Evolutionary conservation across 2,797 vertebrate genomes (phyloP).

Genomic region (Lagocephalus sceleratus): DNA sequence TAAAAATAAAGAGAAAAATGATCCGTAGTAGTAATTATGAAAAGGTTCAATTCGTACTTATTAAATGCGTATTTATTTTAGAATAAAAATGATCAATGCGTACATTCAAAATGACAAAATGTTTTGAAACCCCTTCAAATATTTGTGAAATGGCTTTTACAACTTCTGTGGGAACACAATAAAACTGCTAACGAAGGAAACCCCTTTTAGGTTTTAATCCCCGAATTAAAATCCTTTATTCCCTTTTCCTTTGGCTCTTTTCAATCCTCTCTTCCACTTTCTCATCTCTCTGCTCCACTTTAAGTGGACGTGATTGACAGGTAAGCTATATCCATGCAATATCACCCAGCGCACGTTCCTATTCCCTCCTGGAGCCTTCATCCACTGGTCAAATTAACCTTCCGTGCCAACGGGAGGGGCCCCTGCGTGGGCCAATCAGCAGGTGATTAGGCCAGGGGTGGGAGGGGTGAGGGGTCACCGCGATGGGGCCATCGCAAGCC

Average conservation of each 20-base stretch:
- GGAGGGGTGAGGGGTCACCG: constrained; percentile 78
- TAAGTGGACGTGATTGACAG: constrained; percentile 79
- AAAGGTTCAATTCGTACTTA: too few relatives aligned
- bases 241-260: constrained; percentile 11
- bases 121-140: too few relatives aligned
- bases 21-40: too few relatives aligned
- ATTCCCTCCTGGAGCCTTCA: constrained; percentile 78
- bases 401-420: constrained; percentile 76
- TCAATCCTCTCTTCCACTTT: constrained; percentile 32
- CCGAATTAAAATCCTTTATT: constrained; percentile 12
- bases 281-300: constrained; percentile 50
- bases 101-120: too few relatives aligned
- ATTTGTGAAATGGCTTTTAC: too few relatives aligned
- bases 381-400: constrained; percentile 81
- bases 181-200: too few relatives aligned
- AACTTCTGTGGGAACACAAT: too few relatives aligned
- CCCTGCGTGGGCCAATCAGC: constrained; percentile 78
- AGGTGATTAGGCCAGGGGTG: constrained; percentile 79
- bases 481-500: constrained; percentile 76
- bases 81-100: too few relatives aligned
- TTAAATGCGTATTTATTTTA: too few relatives aligned
- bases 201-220: background rate
- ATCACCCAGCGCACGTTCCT: constrained; percentile 79
- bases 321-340: constrained; percentile 80
- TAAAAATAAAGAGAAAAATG: too few relatives aligned